phyloP scores from a whole-genome alignment of 2,113 vertebrate species.

The Mastomys natalensis region DNA sequence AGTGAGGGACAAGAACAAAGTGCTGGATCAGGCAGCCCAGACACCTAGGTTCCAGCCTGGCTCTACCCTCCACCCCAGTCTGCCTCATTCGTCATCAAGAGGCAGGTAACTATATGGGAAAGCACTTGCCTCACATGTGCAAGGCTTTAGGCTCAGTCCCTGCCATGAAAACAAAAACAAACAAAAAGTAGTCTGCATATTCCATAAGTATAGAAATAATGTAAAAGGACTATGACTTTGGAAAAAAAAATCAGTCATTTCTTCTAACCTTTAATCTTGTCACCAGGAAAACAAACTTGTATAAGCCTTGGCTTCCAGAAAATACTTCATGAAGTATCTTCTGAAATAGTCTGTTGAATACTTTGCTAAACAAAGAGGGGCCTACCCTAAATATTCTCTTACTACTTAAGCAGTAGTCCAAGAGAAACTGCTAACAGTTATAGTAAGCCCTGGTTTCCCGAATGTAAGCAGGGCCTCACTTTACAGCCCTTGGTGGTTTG shows the following conservation, averaged over 20 bases:
- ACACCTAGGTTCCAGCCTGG: background rate
- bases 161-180: background rate
- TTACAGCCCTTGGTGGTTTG: background rate
- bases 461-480: background rate
- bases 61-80: background rate
- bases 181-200: background rate
- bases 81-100: background rate
- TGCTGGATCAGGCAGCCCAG: background rate
- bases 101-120: background rate
- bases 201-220: slow-evolving; percentile 34
- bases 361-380: background rate
- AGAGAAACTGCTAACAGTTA: background rate
- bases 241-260: slow-evolving; percentile 7
- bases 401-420: slow-evolving; percentile 26
- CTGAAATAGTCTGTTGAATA: background rate
- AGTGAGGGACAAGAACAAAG: background rate
- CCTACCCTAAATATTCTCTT: background rate
- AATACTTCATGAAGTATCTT: background rate
- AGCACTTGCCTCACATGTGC: background rate
- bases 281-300: slow-evolving; percentile 18
- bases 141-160: background rate
- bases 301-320: background rate
- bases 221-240: slow-evolving; percentile 18
- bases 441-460: slow-evolving; percentile 35
- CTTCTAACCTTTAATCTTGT: slow-evolving; percentile 40